phyloP scores from a whole-genome alignment of 2,888 invertebrate species.

The Ellobium chinense region DNA sequence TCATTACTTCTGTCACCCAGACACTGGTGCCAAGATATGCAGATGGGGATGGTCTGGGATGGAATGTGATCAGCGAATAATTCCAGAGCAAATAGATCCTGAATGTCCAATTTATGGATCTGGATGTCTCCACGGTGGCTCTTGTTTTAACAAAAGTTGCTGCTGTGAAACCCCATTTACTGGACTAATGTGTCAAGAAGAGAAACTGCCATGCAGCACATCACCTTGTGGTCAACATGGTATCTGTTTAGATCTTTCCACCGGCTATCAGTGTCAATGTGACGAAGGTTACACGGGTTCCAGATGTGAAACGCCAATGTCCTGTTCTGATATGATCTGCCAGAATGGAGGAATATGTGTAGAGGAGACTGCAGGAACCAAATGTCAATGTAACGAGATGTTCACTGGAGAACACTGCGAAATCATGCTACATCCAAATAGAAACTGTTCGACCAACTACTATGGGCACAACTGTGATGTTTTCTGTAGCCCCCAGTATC shows the following conservation, averaged over 20 bases:
- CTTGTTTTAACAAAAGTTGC: slow-evolving; percentile 53
- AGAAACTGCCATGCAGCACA: slow-evolving; percentile 51
- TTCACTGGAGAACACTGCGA: slow-evolving; percentile 62
- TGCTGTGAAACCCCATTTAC: slow-evolving; percentile 55
- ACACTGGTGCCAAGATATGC: slow-evolving; percentile 48
- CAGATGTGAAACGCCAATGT: slow-evolving; percentile 56
- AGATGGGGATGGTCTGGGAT: slow-evolving; percentile 50
- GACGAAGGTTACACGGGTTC: slow-evolving; percentile 52
- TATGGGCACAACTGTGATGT: slow-evolving; percentile 48
- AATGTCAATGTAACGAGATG: slow-evolving; percentile 57
- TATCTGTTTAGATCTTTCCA: slow-evolving; percentile 52
- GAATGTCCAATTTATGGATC: slow-evolving; percentile 51
- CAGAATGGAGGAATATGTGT: slow-evolving; percentile 87
- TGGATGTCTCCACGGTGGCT: slow-evolving; percentile 40
- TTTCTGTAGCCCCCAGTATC: slow-evolving; percentile 44
- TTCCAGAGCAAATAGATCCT: slow-evolving; percentile 28
- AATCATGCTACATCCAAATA: slow-evolving; percentile 39
- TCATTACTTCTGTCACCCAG: slow-evolving; percentile 49
- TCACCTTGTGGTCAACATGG: slow-evolving; percentile 47
- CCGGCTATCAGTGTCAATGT: slow-evolving; percentile 57
- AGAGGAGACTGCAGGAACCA: slow-evolving; percentile 83
- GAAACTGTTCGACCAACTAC: slow-evolving; percentile 44
- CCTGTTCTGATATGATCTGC: slow-evolving; percentile 67
- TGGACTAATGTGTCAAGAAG: slow-evolving; percentile 48
- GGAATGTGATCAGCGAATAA: slow-evolving; percentile 29